These are phyloP conservation scores for Heloderma charlesbogerti DNA, from an alignment of 2,113 vertebrate species.

Conservation along the genomic window DNA sequence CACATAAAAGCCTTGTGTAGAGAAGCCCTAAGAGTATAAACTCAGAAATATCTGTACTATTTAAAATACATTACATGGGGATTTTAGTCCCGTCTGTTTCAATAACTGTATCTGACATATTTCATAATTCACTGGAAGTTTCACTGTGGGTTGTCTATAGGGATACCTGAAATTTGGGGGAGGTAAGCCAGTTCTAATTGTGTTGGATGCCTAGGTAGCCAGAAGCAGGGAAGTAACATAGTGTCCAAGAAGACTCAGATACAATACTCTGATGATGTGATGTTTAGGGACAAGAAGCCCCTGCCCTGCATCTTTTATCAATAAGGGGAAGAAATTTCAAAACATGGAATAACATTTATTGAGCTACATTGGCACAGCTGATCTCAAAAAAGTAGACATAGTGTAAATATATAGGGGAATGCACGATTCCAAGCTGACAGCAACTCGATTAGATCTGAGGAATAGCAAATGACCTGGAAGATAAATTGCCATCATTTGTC, in stretches of 20 bases:
- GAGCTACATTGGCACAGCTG: not conserved
- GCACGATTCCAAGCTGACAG: not conserved
- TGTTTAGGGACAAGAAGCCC: not conserved
- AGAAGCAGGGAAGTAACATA: too few relatives aligned
- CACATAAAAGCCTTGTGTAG: too few relatives aligned
- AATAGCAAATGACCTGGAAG: not conserved
- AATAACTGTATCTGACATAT: not conserved
- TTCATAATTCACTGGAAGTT: too few relatives aligned
- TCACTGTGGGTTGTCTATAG: not conserved
- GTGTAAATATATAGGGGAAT: not conserved
- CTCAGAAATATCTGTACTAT: not conserved
- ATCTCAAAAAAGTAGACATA: not conserved
- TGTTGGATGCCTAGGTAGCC: not conserved
- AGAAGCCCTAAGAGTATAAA: too few relatives aligned
- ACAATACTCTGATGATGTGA: not conserved
- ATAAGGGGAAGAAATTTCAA: not conserved
- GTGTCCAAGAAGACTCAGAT: not conserved
- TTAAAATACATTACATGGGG: not conserved
- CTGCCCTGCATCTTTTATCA: not conserved
- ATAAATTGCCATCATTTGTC: constrained; percentile 3
- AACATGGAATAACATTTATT: not conserved
- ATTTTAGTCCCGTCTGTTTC: not conserved
- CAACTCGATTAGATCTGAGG: not conserved
- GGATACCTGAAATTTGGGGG: not conserved
- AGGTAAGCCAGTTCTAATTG: not conserved